Conservation (phyloP, 2,888 invertebrate genomes). For the Drosophila flavopinicola region DNA sequence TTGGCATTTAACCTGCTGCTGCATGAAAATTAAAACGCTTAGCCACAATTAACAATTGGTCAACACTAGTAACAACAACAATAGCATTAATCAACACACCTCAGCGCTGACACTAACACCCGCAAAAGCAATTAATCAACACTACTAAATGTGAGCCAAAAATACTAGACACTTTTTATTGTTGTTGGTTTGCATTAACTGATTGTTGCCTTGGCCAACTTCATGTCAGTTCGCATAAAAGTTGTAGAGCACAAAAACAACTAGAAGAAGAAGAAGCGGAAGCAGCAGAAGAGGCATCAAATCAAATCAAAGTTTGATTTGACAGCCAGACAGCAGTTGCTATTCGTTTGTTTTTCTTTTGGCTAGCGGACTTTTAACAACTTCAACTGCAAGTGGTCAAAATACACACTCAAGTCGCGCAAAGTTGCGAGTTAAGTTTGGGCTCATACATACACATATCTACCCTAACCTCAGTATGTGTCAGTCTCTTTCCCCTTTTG, state of each 20-base stretch:
- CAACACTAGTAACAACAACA: constrained; percentile 44
- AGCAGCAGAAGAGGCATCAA: constrained; percentile 61
- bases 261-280: neutral
- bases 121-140: constrained; percentile 59
- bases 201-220: constrained; percentile 65
- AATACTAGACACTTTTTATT: constrained; percentile 13
- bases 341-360: constrained; percentile 38
- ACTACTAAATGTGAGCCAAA: too few species aligned
- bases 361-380: constrained; percentile 51
- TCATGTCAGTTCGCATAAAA: constrained; percentile 73
- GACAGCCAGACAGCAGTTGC: constrained; percentile 66
- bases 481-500: constrained; percentile 10
- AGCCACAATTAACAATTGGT: constrained; percentile 73
- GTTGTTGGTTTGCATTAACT: constrained; percentile 61
- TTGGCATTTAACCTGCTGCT: constrained; percentile 51
- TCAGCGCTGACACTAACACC: constrained; percentile 58
- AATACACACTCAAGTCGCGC: constrained; percentile 29
- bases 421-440: constrained; percentile 34
- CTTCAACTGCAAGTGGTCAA: constrained; percentile 60
- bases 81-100: constrained; percentile 59
- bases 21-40: constrained; percentile 73
- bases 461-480: neutral
- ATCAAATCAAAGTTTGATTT: constrained; percentile 77
- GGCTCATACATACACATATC: constrained; percentile 32
- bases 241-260: constrained; percentile 40